phyloP scores from a whole-genome alignment of 2,888 invertebrate species.

The Lissonota sp. region DNA sequence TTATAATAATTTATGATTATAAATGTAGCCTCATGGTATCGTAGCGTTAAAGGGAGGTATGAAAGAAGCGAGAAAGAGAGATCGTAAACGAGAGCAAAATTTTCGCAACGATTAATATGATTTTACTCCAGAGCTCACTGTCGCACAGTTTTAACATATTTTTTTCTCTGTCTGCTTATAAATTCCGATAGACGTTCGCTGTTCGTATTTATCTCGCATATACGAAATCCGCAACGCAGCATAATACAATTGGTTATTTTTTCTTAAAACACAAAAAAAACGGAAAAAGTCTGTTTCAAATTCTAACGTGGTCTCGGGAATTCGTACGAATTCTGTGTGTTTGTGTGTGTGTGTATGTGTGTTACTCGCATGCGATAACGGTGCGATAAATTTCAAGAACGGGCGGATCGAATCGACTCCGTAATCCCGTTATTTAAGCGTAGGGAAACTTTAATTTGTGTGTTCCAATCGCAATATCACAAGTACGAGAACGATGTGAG shows the following conservation, averaged over 20 bases:
- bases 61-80: conserved; percentile 10
- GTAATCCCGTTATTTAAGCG: background rate
- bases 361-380: too few species aligned
- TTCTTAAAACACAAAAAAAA: background rate
- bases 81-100: conserved; percentile 34
- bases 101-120: conserved; percentile 44
- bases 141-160: conserved; percentile 55
- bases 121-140: conserved; percentile 51
- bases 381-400: background rate
- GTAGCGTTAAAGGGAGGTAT: conserved; percentile 37
- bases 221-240: conserved; percentile 33
- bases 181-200: conserved; percentile 35
- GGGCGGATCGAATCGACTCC: background rate
- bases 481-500: conserved; percentile 66
- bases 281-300: conserved; percentile 32
- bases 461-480: conserved; percentile 59
- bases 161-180: conserved; percentile 18
- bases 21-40: conserved; percentile 71
- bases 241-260: conserved; percentile 23
- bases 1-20: conserved; percentile 78
- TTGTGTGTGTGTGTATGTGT: conserved; percentile 4
- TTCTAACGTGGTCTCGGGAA: conserved; percentile 11
- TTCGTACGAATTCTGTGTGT: background rate
- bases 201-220: conserved; percentile 6
- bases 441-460: conserved; percentile 5